phyloP scores from a whole-genome alignment of 2,797 vertebrate genomes.

The Danionella dracula region DNA sequence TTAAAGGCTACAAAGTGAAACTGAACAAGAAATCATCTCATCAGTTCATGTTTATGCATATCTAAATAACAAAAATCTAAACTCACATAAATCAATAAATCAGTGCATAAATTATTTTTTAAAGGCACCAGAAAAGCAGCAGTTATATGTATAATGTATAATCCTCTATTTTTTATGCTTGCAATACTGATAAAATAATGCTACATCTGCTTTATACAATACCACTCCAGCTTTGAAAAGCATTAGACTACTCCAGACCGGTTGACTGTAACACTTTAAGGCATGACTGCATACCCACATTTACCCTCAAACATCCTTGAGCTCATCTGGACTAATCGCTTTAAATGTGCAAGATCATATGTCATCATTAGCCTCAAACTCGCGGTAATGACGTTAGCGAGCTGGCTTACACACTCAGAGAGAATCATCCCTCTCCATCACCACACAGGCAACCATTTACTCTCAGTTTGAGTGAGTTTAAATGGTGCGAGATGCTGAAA shows the following conservation, averaged over 20 bases:
- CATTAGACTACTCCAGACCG: not conserved
- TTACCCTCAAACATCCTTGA: not conserved
- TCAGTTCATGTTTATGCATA: too few relatives aligned
- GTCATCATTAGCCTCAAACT: slow-evolving; percentile 20
- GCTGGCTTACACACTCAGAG: slow-evolving; percentile 9
- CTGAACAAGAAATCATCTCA: too few relatives aligned
- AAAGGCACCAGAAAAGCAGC: not conserved
- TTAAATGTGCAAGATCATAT: slow-evolving; percentile 15
- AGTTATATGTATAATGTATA: not conserved
- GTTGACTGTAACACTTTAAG: slow-evolving; percentile 2
- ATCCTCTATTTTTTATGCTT: not conserved
- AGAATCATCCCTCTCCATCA: not conserved
- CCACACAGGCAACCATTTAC: not conserved
- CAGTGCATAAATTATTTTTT: not conserved
- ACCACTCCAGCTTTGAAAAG: not conserved
- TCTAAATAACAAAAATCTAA: not conserved
- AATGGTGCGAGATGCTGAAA: not conserved
- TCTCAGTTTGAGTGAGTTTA: not conserved
- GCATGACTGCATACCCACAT: slow-evolving; percentile 3
- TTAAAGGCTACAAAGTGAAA: too few relatives aligned
- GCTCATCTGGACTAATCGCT: not conserved
- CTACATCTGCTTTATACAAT: slow-evolving; percentile 6
- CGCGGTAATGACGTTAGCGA: slow-evolving; percentile 13
- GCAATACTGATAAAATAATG: not conserved
- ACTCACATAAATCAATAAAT: too few relatives aligned